Percentiles rank a stretch among this genome's conserved stretches.
Conservation (phyloP, 2,888 invertebrate genomes). For the Hemithea aestivaria region DNA sequence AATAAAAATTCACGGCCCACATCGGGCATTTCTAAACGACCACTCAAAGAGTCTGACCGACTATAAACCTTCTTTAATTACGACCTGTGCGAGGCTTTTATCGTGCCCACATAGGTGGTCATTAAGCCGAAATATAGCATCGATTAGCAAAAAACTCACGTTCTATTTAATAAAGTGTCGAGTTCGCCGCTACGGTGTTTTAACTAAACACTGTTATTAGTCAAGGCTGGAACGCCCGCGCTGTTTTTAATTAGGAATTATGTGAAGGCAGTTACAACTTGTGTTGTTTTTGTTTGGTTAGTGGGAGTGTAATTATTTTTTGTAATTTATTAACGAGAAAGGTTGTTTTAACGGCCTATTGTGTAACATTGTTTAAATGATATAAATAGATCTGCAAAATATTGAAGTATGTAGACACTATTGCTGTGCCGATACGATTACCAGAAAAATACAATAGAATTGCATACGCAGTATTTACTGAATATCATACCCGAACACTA, state of each 20-base stretch:
- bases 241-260: constrained; percentile 23
- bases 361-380: too few species aligned
- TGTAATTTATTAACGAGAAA: too few species aligned
- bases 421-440: too few species aligned
- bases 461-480: too few species aligned
- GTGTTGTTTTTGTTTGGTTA: neutral
- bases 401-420: too few species aligned
- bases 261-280: constrained; percentile 6
- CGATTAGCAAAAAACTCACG: constrained; percentile 73
- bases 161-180: constrained; percentile 70
- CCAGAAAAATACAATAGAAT: too few species aligned
- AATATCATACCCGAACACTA: too few species aligned
- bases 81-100: constrained; percentile 57
- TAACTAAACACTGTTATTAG: constrained; percentile 54
- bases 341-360: too few species aligned
- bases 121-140: constrained; percentile 68
- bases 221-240: constrained; percentile 39
- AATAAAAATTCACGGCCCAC: constrained; percentile 30
- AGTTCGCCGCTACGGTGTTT: constrained; percentile 58
- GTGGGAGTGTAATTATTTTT: too few species aligned
- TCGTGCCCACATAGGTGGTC: constrained; percentile 61
- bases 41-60: constrained; percentile 47
- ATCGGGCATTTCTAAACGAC: constrained; percentile 36
- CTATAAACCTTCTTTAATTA: constrained; percentile 69
- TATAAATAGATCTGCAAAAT: too few species aligned